Conservation (phyloP, 2,113 vertebrate genomes). For the Naja naja region DNA sequence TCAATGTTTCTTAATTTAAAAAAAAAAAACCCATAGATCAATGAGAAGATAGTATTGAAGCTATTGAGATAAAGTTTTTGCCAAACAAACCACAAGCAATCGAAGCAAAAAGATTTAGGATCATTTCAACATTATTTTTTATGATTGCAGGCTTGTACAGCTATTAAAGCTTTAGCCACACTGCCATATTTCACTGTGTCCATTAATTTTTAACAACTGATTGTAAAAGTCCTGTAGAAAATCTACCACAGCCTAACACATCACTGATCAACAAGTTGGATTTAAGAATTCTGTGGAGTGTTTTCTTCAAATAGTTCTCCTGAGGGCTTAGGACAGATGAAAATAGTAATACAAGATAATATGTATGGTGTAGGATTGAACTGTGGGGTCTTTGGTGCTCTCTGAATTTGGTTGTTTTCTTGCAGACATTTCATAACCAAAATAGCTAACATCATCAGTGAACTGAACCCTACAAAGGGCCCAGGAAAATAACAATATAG, state of each 20-base stretch:
- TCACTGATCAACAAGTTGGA: background rate
- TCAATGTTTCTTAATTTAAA: background rate
- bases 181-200: background rate
- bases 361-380: background rate
- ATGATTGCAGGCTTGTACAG: background rate
- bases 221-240: background rate
- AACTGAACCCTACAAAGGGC: background rate
- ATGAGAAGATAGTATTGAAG: background rate
- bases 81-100: background rate
- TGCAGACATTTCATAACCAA: too few relatives aligned
- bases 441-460: background rate
- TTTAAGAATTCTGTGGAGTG: too few relatives aligned
- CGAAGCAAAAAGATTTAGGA: background rate
- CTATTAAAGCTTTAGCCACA: background rate
- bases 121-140: background rate
- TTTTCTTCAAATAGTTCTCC: background rate
- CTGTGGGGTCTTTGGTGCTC: background rate
- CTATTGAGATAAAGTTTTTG: background rate
- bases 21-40: background rate
- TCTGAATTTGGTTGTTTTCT: background rate
- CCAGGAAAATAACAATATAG: background rate
- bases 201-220: background rate
- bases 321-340: background rate
- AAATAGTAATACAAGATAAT: background rate
- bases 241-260: background rate